A percentile compares a stretch with the other conserved stretches of the same genome.
Evolutionary conservation across 2,113 vertebrate species (phyloP).

Genomic region (Mustela nigripes): DNA sequence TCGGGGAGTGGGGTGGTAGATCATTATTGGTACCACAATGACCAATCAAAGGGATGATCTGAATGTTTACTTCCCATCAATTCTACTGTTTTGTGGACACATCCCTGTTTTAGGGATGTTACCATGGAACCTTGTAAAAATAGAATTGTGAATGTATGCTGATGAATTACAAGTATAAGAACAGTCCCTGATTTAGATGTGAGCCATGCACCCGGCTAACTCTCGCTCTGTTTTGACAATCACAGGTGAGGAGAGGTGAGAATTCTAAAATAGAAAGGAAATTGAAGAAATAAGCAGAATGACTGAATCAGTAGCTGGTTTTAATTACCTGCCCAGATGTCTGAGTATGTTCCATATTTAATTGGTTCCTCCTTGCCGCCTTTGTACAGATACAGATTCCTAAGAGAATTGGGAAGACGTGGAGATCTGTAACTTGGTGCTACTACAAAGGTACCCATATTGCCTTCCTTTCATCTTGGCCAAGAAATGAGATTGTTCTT

Average conservation of each 20-base stretch:
- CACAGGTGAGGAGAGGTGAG: neutral
- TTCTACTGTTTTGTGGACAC: neutral
- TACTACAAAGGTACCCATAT: neutral
- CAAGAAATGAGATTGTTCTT: neutral
- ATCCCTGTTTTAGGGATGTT: neutral
- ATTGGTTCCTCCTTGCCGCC: neutral
- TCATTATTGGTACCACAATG: neutral
- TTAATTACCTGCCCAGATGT: neutral
- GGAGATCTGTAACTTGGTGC: neutral
- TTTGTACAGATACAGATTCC: neutral
- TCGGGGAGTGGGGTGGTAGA: neutral
- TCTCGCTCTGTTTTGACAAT: neutral
- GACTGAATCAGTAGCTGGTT: neutral
- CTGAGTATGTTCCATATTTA: neutral
- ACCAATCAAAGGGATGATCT: neutral
- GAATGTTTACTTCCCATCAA: neutral
- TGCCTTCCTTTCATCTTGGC: neutral
- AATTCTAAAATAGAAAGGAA: conserved; percentile 42
- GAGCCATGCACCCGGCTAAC: neutral
- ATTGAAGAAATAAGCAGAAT: neutral
- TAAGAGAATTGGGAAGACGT: neutral
- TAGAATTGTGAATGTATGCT: neutral
- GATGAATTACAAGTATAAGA: neutral
- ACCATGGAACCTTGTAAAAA: neutral
- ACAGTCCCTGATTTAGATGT: neutral